phyloP scores from a whole-genome alignment of 2,888 invertebrate genomes.

The Lomographa bimaculata region DNA sequence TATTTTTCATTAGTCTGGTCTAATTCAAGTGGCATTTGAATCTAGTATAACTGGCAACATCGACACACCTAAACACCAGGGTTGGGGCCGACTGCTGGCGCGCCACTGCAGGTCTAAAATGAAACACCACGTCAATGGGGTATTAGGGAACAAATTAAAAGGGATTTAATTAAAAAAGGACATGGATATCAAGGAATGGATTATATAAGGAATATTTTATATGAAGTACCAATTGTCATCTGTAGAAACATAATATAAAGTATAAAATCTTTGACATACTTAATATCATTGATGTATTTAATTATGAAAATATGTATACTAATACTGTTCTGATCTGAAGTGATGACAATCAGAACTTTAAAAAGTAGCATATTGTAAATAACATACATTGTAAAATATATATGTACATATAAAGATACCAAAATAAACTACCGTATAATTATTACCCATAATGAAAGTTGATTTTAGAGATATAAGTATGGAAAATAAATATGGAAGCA shows the following conservation, averaged over 20 bases:
- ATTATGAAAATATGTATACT: no score
- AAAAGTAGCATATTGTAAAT: conserved; percentile 4
- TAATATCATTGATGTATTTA: no score
- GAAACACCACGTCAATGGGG: conserved; percentile 76
- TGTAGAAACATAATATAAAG: no score
- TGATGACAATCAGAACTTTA: conserved; percentile 8
- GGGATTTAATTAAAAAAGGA: conserved; percentile 34
- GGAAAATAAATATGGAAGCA: conserved; percentile 39
- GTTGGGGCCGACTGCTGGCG: conserved; percentile 83
- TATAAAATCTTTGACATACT: no score
- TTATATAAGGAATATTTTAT: no score
- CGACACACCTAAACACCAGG: conserved; percentile 84
- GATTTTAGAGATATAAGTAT: conserved; percentile 17
- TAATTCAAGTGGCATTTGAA: conserved; percentile 62
- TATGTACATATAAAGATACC: conserved; percentile 10
- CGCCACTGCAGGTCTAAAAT: conserved; percentile 84
- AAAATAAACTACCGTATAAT: conserved; percentile 21
- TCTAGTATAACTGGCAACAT: conserved; percentile 67
- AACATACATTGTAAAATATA: conserved; percentile 4
- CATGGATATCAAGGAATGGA: conserved; percentile 27
- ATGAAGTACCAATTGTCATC: no score
- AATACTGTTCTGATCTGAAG: no score
- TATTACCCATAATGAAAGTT: conserved; percentile 34
- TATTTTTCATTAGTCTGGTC: no score
- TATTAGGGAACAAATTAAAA: conserved; percentile 46